A percentile compares a stretch with the other conserved stretches of the same genome.
phyloP scores from a whole-genome alignment of 2,113 vertebrate species.

The Panthera tigris region DNA sequence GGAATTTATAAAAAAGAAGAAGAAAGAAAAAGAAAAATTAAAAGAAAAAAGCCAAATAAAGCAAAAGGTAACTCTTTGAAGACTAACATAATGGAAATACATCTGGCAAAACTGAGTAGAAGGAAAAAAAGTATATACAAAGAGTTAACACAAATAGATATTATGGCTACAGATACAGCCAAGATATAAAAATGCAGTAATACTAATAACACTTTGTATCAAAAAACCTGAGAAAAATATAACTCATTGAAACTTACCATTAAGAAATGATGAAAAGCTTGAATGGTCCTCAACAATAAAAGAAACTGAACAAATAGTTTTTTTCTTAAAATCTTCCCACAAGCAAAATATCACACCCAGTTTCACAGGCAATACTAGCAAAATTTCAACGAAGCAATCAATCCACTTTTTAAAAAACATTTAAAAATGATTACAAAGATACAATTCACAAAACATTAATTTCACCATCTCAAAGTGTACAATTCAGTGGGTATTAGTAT shows the following conservation, averaged over 20 bases:
- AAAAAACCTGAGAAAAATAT: neutral
- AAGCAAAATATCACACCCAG: neutral
- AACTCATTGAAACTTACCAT: neutral
- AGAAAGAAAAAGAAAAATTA: neutral
- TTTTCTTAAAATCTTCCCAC: neutral
- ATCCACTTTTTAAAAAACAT: neutral
- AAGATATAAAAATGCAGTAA: neutral
- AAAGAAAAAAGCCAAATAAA: neutral
- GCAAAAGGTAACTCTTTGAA: neutral
- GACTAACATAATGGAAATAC: neutral
- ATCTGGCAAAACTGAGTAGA: neutral
- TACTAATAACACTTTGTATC: neutral
- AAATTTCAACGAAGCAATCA: neutral
- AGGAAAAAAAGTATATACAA: neutral
- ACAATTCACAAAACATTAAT: neutral
- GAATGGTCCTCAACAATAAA: neutral
- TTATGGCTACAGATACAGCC: neutral
- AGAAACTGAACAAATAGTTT: neutral
- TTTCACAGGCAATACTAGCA: neutral
- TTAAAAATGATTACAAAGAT: neutral
- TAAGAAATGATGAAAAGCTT: neutral
- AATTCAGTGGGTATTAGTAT: neutral
- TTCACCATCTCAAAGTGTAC: neutral
- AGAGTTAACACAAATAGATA: neutral
- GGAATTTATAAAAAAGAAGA: neutral